phyloP scores from a whole-genome alignment of 2,797 vertebrate species.

The Oryzias sinensis region DNA sequence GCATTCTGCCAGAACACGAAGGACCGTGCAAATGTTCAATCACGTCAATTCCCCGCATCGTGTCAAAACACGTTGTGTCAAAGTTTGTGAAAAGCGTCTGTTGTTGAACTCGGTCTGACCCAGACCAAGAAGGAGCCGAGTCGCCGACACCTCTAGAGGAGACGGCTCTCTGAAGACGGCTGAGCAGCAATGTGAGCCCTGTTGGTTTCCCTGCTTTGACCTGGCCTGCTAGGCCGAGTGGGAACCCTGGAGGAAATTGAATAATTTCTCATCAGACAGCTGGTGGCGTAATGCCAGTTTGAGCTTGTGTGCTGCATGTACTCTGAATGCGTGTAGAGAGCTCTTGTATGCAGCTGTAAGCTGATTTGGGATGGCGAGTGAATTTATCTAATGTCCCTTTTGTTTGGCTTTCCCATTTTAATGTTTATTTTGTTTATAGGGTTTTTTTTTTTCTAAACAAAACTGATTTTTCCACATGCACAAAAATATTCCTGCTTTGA shows the following conservation, averaged over 20 bases:
- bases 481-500: no score
- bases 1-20: constrained; percentile 42
- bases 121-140: constrained; percentile 57
- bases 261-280: constrained; percentile 43
- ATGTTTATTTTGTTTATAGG: no score
- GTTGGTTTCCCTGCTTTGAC: constrained; percentile 44
- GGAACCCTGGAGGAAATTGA: constrained; percentile 54
- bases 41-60: constrained; percentile 40
- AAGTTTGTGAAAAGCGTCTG: constrained; percentile 53
- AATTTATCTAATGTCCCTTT: no score
- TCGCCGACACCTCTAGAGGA: constrained; percentile 60
- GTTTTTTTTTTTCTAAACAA: no score
- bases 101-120: constrained; percentile 74
- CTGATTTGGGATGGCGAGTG: no score
- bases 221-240: constrained; percentile 42
- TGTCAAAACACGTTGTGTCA: constrained; percentile 61
- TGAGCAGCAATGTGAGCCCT: constrained; percentile 57
- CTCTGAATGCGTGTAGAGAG: constrained; percentile 1
- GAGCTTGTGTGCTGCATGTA: constrained; percentile 3
- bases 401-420: no score
- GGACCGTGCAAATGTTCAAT: constrained; percentile 41
- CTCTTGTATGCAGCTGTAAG: constrained; percentile 4
- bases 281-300: constrained; percentile 30
- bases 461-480: no score
- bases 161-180: constrained; percentile 58